These are phyloP conservation scores for Ennomos fuscantarius DNA, from an alignment of 2,888 invertebrate genomes.

Conservation along the genomic window DNA sequence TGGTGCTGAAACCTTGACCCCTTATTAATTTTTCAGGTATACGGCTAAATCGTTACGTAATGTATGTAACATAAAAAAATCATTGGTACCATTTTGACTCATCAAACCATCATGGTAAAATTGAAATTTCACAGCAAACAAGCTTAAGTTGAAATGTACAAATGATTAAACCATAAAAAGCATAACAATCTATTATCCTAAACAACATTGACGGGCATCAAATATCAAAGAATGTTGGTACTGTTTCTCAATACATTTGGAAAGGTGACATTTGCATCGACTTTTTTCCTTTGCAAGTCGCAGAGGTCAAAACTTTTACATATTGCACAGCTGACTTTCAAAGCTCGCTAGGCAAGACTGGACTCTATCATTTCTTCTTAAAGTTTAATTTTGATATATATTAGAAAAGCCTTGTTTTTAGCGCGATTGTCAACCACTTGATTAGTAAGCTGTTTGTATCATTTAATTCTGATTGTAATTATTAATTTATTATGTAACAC, in stretches of 20 bases:
- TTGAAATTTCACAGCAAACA: not conserved
- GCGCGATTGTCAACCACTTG: slow-evolving; percentile 18
- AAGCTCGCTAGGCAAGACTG: slow-evolving; percentile 5
- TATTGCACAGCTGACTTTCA: slow-evolving; percentile 4
- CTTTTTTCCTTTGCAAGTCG: slow-evolving; percentile 13
- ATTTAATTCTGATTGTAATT: not conserved
- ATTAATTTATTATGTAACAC: slow-evolving; percentile 2
- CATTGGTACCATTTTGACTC: no score
- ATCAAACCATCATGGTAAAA: no score
- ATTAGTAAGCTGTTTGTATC: slow-evolving; percentile 11
- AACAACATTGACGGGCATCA: slow-evolving; percentile 4
- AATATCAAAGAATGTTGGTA: slow-evolving; percentile 13
- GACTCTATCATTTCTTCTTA: slow-evolving; percentile 8
- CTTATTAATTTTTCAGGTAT: no score
- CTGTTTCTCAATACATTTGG: slow-evolving; percentile 14
- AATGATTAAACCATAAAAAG: not conserved
- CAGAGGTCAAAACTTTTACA: slow-evolving; percentile 27
- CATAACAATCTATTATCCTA: slow-evolving; percentile 3
- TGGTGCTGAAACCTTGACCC: no score
- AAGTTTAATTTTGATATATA: slow-evolving; percentile 1
- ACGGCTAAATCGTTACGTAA: no score
- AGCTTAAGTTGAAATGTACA: slow-evolving; percentile 4
- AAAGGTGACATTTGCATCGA: slow-evolving; percentile 26
- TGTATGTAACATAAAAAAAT: no score
- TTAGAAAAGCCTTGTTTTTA: slow-evolving; percentile 1